Conservation (phyloP, 2,113 vertebrate genomes). For the Rhynchopsitta pachyrhyncha region DNA sequence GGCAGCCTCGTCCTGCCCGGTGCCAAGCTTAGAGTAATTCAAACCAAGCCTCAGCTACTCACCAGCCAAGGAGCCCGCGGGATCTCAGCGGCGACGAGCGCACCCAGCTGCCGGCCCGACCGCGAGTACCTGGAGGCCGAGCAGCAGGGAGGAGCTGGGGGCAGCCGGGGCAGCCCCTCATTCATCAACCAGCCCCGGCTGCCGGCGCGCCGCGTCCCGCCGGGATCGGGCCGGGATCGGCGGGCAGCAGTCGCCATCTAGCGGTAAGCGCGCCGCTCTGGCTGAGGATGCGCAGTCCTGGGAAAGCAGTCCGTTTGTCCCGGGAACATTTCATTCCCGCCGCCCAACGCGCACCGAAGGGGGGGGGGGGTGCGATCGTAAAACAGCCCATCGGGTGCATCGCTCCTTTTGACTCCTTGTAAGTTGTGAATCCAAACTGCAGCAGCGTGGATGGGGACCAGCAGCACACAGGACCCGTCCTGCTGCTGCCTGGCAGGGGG, state of each 20-base stretch:
- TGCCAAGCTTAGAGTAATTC: fast-evolving
- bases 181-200: not conserved
- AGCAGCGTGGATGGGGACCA: not conserved
- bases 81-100: not conserved
- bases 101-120: not conserved
- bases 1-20: not conserved
- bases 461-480: fast-evolving
- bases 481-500: not conserved
- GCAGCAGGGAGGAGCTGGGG: conserved; percentile 38
- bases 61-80: not conserved
- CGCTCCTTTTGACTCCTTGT: not conserved
- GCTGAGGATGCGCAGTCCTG: fast-evolving
- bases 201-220: not conserved
- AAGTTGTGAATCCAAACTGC: fast-evolving
- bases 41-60: not conserved
- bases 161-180: conserved; percentile 23
- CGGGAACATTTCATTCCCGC: not conserved
- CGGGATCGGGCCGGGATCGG: not conserved
- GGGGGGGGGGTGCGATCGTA: not conserved
- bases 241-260: conserved; percentile 22
- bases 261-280: not conserved
- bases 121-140: not conserved
- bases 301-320: fast-evolving
- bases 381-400: fast-evolving
- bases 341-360: not conserved